Conservation (phyloP, 2,797 vertebrate genomes). For the Harpagifer antarcticus region DNA sequence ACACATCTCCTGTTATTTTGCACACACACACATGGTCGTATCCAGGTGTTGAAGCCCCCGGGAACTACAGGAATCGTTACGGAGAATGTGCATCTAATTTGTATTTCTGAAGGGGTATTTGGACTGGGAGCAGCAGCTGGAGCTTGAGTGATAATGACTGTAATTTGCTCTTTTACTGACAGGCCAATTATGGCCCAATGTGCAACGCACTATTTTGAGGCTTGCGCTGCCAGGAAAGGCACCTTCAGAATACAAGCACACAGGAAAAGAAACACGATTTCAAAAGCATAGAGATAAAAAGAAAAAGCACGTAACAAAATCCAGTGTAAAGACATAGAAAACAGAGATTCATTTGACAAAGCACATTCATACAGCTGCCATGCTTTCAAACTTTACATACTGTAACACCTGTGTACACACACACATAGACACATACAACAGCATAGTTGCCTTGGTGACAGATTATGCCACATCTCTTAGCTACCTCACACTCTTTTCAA, state of each 20-base stretch:
- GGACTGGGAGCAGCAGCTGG: slow-evolving; percentile 6
- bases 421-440: not conserved
- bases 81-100: not conserved
- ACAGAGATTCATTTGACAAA: not conserved
- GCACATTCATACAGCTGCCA: not conserved
- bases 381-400: not conserved
- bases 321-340: not conserved
- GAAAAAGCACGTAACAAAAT: no score
- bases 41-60: not conserved
- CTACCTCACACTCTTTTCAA: not conserved
- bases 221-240: not conserved
- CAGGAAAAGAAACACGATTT: not conserved
- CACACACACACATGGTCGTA: not conserved
- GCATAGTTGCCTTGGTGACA: not conserved
- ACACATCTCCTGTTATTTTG: not conserved
- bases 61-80: not conserved
- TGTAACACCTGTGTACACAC: not conserved
- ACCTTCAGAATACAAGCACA: not conserved
- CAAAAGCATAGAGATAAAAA: not conserved
- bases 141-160: not conserved
- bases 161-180: slow-evolving; percentile 18
- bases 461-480: not conserved
- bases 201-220: not conserved
- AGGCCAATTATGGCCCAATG: not conserved
- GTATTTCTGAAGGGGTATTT: not conserved